Percentiles rank a stretch among this genome's conserved stretches.
Evolutionary conservation across 2,888 invertebrate species (phyloP).

Genomic region (Synergus umbraculus): DNA sequence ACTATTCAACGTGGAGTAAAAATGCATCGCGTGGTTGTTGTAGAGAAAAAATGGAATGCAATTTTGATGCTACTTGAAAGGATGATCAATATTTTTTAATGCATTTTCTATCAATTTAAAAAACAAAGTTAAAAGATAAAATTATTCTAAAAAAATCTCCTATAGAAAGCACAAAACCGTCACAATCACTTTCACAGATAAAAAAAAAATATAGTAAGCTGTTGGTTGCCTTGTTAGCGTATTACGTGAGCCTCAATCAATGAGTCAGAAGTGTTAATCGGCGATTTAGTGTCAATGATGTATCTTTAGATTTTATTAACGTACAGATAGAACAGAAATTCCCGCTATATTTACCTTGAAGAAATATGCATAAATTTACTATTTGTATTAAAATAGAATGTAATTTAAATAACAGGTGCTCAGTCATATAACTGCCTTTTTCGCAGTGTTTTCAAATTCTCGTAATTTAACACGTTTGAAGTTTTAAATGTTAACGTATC

Average conservation of each 20-base stretch:
- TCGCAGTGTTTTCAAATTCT: too few species aligned
- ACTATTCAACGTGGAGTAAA: slow-evolving; percentile 23
- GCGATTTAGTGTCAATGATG: slow-evolving; percentile 25
- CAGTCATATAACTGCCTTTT: too few species aligned
- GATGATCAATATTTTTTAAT: neutral
- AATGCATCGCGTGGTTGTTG: slow-evolving; percentile 29
- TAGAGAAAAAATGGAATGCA: slow-evolving; percentile 16
- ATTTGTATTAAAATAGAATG: too few species aligned
- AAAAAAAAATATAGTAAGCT: too few species aligned
- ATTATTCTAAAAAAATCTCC: neutral
- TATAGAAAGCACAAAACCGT: too few species aligned
- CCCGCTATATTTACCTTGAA: too few species aligned
- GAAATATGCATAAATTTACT: too few species aligned
- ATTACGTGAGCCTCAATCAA: neutral
- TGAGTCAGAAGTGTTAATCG: slow-evolving; percentile 49
- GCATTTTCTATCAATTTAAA: neutral
- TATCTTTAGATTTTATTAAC: neutral
- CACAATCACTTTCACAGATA: too few species aligned
- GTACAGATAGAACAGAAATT: neutral
- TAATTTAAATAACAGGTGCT: too few species aligned
- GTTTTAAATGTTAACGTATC: too few species aligned
- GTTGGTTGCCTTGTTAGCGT: too few species aligned
- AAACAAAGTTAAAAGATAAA: neutral
- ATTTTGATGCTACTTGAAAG: slow-evolving; percentile 1
- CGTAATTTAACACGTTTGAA: too few species aligned